These are phyloP conservation scores for Galemys pyrenaicus DNA, from an alignment of 2,113 vertebrate species.

Conservation along the genomic window DNA sequence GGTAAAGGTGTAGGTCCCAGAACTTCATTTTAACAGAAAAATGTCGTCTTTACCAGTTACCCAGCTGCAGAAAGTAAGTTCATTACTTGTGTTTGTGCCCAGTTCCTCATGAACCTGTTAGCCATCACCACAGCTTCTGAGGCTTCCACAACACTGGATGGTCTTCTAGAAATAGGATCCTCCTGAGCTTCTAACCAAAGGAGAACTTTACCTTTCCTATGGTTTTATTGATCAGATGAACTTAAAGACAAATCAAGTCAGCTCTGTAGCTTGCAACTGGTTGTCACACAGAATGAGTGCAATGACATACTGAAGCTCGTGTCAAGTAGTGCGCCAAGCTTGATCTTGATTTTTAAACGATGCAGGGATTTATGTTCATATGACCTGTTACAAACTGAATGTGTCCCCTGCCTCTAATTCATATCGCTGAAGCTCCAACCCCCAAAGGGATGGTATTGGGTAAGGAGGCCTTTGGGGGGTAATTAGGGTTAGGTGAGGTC, in stretches of 20 bases:
- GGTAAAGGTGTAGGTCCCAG: background rate
- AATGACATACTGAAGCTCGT: background rate
- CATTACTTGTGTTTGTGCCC: background rate
- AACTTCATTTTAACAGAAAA: conserved; percentile 22
- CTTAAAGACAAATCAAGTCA: conserved; percentile 17
- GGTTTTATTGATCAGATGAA: conserved; percentile 18
- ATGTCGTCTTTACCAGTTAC: background rate
- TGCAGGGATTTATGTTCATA: background rate
- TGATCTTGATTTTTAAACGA: background rate
- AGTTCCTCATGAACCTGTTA: background rate
- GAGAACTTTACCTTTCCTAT: background rate
- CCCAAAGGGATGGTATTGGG: background rate
- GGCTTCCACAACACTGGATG: background rate
- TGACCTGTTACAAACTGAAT: background rate
- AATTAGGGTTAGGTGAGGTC: background rate
- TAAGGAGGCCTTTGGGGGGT: background rate
- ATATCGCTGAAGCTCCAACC: background rate
- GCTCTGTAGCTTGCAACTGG: background rate
- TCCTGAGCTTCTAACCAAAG: background rate
- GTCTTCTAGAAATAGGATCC: background rate
- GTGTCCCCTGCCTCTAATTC: background rate
- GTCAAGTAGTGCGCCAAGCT: background rate
- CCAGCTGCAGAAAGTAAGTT: background rate
- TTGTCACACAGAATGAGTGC: background rate
- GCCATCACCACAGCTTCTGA: background rate